Evolutionary conservation across 2,113 vertebrate genomes (phyloP), one percentile per base, ranked within the genome.

Genomic region (Bubo blakistoni): DNA sequence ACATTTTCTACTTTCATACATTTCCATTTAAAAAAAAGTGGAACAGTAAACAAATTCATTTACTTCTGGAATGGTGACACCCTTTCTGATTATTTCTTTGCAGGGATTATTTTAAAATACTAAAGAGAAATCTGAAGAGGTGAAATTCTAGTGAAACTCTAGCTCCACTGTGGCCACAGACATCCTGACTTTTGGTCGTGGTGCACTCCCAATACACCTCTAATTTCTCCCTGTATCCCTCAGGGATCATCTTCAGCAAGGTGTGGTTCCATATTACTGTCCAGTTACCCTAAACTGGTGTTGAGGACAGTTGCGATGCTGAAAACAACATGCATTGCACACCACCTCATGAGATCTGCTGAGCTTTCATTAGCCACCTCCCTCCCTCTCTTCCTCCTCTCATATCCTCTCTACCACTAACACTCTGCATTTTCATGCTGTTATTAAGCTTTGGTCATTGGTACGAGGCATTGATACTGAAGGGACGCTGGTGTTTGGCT

Each of bases 181-280:
- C 55, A 54, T 61, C 36, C 44, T 67, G 55, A 24, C 11, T 36
- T 59, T 24, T 67, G 52, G 44, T 59, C 3, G 0, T 10, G 20
- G 4, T 34, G 32, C 0, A 0, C 12, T 92, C 15, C 6, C 18
- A n/a, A 10, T 38, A 34, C 25, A 38, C 9, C 5, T 82, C 34
- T 77, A 12, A 32, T 70, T 90, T 80, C 66, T 13, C 12, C 6
- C 16, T 3, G 1, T 40, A 51, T 38, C 10, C 27, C 16, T 93
- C 21, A 66, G 36, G 13, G 46, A 51, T 49, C 13, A 25, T 66
- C 26, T 71, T 18, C 38, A 71, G 21, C 1, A 4, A 71, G 42
- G 4, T 78, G 38, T 51, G 32, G 20, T 44, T 91, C 63, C 32
- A 21, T 42, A 71, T 62, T 46, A 20, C 17, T 22, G 5, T 40